Evolutionary conservation across 2,888 invertebrate species (phyloP).

Genomic region (Eristalis arbustorum): DNA sequence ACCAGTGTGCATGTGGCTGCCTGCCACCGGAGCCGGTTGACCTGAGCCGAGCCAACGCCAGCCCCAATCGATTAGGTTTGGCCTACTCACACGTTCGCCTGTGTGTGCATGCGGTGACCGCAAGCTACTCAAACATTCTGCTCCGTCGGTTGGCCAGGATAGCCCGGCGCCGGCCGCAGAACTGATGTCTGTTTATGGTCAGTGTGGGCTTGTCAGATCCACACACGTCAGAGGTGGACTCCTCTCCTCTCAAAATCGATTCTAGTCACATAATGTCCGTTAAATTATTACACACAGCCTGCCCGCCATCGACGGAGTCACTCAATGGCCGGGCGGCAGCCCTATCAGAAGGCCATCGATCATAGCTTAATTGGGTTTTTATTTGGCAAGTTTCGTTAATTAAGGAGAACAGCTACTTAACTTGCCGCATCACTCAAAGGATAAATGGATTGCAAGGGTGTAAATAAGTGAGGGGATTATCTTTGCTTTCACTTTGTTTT

Average conservation of each 20-base stretch:
- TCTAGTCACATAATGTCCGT: slow-evolving; percentile 56
- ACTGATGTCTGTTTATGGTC: slow-evolving; percentile 60
- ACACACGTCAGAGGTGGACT: slow-evolving; percentile 29
- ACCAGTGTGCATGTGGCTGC: neutral
- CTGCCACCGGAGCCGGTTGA: neutral
- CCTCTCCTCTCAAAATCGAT: slow-evolving; percentile 55
- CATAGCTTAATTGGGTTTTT: slow-evolving; percentile 51
- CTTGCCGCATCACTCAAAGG: slow-evolving; percentile 43
- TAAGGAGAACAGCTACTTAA: slow-evolving; percentile 48
- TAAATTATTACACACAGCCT: slow-evolving; percentile 49
- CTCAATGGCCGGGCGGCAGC: slow-evolving; percentile 11
- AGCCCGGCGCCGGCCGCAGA: slow-evolving; percentile 40
- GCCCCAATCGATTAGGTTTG: slow-evolving; percentile 48
- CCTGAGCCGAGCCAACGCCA: neutral
- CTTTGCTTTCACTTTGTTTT: slow-evolving; percentile 9
- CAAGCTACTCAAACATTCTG: slow-evolving; percentile 59
- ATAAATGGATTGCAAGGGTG: slow-evolving; percentile 44
- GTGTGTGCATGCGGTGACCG: slow-evolving; percentile 51
- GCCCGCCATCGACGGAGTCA: slow-evolving; percentile 24
- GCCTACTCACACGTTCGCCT: neutral
- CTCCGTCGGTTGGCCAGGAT: slow-evolving; percentile 12
- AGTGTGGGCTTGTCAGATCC: slow-evolving; percentile 60
- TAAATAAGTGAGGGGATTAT: slow-evolving; percentile 36
- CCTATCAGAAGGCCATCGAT: slow-evolving; percentile 47
- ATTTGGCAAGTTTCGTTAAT: slow-evolving; percentile 52